Evolutionary conservation across 2,113 vertebrate genomes (phyloP).

Genomic region (Nothobranchius kuhntae): DNA sequence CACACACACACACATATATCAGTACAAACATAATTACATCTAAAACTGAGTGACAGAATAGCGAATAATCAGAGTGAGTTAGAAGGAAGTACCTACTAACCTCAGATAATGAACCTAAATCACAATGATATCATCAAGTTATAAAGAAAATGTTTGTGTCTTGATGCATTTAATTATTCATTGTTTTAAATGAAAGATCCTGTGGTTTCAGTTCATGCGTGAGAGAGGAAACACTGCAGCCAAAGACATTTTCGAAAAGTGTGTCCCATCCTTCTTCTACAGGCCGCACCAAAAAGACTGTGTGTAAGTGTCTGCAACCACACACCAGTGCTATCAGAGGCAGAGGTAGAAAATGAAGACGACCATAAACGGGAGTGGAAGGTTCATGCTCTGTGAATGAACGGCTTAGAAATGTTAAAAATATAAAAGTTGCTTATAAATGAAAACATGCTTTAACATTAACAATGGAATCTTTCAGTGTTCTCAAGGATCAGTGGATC

Average conservation of each 20-base stretch:
- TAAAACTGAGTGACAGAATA: no score
- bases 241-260: conserved; percentile 86
- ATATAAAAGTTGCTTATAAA: background rate
- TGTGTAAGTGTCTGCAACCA: conserved; percentile 78
- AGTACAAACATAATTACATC: no score
- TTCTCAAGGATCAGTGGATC: conserved; percentile 93
- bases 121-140: no score
- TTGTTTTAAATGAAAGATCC: background rate
- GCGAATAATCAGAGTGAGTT: no score
- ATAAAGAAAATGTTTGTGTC: no score
- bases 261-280: conserved; percentile 88
- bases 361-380: conserved; percentile 7
- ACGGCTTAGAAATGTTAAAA: no score
- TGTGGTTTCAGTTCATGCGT: conserved; percentile 85
- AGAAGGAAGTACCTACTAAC: no score
- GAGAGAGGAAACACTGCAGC: conserved; percentile 80
- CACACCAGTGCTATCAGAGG: background rate
- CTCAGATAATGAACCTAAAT: no score
- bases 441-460: background rate
- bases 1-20: no score
- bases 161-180: no score
- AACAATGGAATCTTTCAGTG: conserved; percentile 67
- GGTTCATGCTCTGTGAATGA: background rate
- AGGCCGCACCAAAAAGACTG: conserved; percentile 83
- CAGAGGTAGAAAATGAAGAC: background rate